Conservation (phyloP, 92 coral and sea anemone genomes). For the Ricordea florida region DNA sequence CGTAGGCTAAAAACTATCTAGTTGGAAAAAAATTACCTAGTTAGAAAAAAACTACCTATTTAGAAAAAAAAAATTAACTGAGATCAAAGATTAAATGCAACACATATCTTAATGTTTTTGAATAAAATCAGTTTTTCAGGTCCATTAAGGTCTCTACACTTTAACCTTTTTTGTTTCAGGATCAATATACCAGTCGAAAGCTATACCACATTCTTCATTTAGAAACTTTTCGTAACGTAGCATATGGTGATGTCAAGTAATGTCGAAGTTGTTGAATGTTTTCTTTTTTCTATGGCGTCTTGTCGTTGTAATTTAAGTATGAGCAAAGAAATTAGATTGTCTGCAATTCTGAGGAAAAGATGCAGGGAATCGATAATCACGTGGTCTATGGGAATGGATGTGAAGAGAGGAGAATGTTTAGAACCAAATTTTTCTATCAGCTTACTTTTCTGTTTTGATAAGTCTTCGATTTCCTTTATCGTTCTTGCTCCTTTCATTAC, state of each 20-base stretch:
- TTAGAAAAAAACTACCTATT: too few species aligned
- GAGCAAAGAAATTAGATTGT: slow-evolving; percentile 34
- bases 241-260: slow-evolving; percentile 15
- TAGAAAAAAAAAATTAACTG: too few species aligned
- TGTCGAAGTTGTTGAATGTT: slow-evolving; percentile 14
- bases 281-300: slow-evolving; percentile 48
- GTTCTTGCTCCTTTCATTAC: slow-evolving; percentile 26
- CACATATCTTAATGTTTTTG: neutral
- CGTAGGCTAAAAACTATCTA: too few species aligned
- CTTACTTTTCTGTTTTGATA: neutral
- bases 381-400: slow-evolving; percentile 28
- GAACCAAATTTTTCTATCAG: slow-evolving; percentile 5
- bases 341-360: slow-evolving; percentile 27
- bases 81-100: too few species aligned
- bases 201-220: slow-evolving; percentile 10
- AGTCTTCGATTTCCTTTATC: neutral
- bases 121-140: slow-evolving; percentile 33
- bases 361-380: slow-evolving; percentile 27
- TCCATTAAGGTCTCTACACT: slow-evolving; percentile 40
- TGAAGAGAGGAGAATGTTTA: slow-evolving; percentile 27
- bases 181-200: slow-evolving; percentile 37
- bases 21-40: too few species aligned
- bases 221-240: slow-evolving; percentile 15
- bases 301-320: slow-evolving; percentile 30
- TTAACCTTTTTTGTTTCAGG: slow-evolving; percentile 23